A percentile compares a stretch with the other conserved stretches of the same genome.
Conservation (phyloP, 2,797 vertebrate species). For the Liparis tanakae region DNA sequence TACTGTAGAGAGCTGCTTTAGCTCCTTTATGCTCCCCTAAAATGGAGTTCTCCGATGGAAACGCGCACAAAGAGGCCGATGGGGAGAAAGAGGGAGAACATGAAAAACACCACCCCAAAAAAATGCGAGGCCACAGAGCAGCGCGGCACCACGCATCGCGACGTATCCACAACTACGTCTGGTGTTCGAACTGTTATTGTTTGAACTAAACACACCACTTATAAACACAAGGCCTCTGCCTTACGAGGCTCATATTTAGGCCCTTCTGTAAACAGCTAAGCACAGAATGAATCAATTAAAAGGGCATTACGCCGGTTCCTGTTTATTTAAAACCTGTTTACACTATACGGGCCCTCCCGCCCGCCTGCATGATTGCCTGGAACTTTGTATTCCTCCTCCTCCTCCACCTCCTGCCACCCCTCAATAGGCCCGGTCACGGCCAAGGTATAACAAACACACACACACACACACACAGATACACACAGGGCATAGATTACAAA, state of each 20-base stretch:
- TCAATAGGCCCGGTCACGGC: slow-evolving; percentile 69
- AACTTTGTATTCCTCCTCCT: slow-evolving; percentile 71
- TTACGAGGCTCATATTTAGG: slow-evolving; percentile 86
- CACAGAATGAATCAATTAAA: slow-evolving; percentile 91
- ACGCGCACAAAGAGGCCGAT: slow-evolving; percentile 31
- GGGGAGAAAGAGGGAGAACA: slow-evolving; percentile 18
- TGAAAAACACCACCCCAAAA: slow-evolving; percentile 43
- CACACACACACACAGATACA: slow-evolving; percentile 34
- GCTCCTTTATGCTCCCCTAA: slow-evolving; percentile 55
- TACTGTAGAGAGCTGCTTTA: slow-evolving; percentile 49
- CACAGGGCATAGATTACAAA: slow-evolving; percentile 77
- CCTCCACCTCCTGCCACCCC: slow-evolving; percentile 62
- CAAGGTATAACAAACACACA: slow-evolving; percentile 73
- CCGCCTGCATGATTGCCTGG: slow-evolving; percentile 81
- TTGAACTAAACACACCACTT: slow-evolving; percentile 87
- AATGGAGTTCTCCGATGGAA: slow-evolving; percentile 45
- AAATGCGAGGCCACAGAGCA: slow-evolving; percentile 46
- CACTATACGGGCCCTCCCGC: slow-evolving; percentile 80
- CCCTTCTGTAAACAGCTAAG: slow-evolving; percentile 86
- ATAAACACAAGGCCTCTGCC: slow-evolving; percentile 85
- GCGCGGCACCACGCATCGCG: slow-evolving; percentile 46
- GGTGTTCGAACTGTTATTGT: slow-evolving; percentile 85
- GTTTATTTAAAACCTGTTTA: slow-evolving; percentile 91
- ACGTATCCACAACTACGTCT: slow-evolving; percentile 72
- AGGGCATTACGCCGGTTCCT: slow-evolving; percentile 88